Percentiles rank a stretch among this genome's conserved stretches.
These are phyloP conservation scores for Hiodon tergisus DNA, from an alignment of 2,113 vertebrate species.

Conservation along the genomic window DNA sequence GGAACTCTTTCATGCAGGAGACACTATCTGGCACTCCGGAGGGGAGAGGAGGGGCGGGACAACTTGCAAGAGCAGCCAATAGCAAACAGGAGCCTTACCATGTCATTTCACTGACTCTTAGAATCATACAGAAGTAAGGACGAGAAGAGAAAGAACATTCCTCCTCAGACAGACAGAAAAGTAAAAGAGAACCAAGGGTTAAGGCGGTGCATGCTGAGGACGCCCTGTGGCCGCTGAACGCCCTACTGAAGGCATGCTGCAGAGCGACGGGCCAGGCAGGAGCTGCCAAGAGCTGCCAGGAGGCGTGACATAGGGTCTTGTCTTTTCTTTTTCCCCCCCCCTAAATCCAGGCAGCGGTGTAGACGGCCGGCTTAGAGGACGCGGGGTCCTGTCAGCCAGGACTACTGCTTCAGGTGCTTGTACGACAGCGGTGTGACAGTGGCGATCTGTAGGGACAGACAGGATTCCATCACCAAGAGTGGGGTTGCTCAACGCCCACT, in stretches of 20 bases:
- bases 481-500: too few species aligned
- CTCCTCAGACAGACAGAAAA: too few species aligned
- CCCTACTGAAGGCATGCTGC: conserved; percentile 38
- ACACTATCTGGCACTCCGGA: background rate
- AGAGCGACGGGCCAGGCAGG: background rate
- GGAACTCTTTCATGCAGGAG: conserved; percentile 50
- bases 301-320: conserved; percentile 28
- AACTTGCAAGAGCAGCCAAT: conserved; percentile 43
- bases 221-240: conserved; percentile 30
- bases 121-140: too few species aligned
- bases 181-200: too few species aligned
- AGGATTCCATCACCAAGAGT: too few species aligned
- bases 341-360: conserved; percentile 30
- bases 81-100: too few species aligned
- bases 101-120: too few species aligned
- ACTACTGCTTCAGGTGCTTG: too few species aligned
- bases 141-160: too few species aligned
- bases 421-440: too few species aligned
- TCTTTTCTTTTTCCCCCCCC: conserved; percentile 17
- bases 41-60: conserved; percentile 17
- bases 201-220: conserved; percentile 19
- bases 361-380: conserved; percentile 21
- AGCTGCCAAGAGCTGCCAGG: background rate
- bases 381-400: background rate
- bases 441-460: too few species aligned